A percentile compares a stretch with the other conserved stretches of the same genome.
Evolutionary conservation across 2,113 vertebrate genomes (phyloP).

Genomic region (Donacobius atricapilla): DNA sequence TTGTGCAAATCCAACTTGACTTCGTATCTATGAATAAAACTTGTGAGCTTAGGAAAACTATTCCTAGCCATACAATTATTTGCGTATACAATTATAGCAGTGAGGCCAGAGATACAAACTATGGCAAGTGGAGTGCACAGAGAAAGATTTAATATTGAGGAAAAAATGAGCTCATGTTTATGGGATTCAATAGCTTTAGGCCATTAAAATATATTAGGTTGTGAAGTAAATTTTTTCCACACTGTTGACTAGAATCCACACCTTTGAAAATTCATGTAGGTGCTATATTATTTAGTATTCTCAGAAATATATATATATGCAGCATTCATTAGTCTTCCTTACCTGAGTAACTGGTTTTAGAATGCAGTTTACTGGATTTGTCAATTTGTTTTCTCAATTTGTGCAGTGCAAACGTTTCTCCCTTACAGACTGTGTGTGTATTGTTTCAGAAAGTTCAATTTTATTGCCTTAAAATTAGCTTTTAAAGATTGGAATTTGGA

Average conservation of each 20-base stretch:
- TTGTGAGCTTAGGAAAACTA: background rate
- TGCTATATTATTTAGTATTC: background rate
- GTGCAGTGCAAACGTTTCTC: background rate
- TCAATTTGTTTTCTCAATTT: constrained; percentile 18
- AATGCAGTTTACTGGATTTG: background rate
- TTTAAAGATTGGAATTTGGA: constrained; percentile 16
- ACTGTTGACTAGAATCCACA: background rate
- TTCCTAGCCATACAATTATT: background rate
- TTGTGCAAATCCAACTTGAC: background rate
- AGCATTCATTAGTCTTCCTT: constrained; percentile 8
- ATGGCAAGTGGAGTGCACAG: background rate
- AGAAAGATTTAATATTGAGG: background rate
- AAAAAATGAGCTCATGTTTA: background rate
- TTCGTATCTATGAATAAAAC: background rate
- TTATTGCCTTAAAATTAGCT: constrained; percentile 34
- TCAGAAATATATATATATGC: background rate
- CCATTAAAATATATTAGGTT: background rate
- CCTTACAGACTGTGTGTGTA: background rate
- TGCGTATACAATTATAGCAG: background rate
- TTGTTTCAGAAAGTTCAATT: constrained; percentile 16
- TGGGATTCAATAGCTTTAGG: background rate
- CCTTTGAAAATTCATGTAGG: background rate
- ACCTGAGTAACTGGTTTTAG: background rate
- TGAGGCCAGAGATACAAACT: background rate
- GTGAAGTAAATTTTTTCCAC: background rate